These are phyloP conservation scores for Acanthococcus lagerstroemiae DNA, from an alignment of 2,888 invertebrate species.

Conservation along the genomic window DNA sequence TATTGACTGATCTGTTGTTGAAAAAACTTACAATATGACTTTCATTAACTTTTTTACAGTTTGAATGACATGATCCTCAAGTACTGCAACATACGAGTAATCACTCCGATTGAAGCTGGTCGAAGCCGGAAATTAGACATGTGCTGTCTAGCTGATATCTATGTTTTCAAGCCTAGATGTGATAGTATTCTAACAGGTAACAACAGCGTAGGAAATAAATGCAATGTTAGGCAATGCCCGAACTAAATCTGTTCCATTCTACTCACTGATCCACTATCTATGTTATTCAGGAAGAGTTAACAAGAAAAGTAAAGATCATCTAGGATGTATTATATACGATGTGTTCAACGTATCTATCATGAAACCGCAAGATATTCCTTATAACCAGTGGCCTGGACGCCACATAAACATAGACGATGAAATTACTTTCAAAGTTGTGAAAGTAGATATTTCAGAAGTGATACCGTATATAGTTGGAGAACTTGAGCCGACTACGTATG, in stretches of 20 bases:
- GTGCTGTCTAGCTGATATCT: conserved; percentile 10
- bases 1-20: background rate
- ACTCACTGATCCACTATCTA: background rate
- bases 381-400: conserved; percentile 5
- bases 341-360: conserved; percentile 17
- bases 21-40: background rate
- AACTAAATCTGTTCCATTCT: background rate
- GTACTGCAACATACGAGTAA: conserved; percentile 2
- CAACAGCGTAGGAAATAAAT: background rate
- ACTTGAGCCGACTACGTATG: background rate
- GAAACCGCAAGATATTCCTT: conserved; percentile 10
- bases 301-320: conserved; percentile 13
- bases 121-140: background rate
- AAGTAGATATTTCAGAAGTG: conserved; percentile 20
- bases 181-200: conserved; percentile 7
- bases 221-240: background rate
- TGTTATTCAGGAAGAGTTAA: conserved; percentile 7
- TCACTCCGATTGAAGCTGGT: conserved; percentile 7
- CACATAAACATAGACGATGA: background rate
- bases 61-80: conserved; percentile 11
- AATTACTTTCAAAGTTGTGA: conserved; percentile 12
- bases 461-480: conserved; percentile 23
- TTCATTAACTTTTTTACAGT: background rate
- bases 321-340: conserved; percentile 15
- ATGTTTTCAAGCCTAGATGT: conserved; percentile 11